A percentile compares a stretch with the other conserved stretches of the same genome.
Evolutionary conservation across 2,888 invertebrate species (phyloP).

Genomic region (Nemoura dubitans): DNA sequence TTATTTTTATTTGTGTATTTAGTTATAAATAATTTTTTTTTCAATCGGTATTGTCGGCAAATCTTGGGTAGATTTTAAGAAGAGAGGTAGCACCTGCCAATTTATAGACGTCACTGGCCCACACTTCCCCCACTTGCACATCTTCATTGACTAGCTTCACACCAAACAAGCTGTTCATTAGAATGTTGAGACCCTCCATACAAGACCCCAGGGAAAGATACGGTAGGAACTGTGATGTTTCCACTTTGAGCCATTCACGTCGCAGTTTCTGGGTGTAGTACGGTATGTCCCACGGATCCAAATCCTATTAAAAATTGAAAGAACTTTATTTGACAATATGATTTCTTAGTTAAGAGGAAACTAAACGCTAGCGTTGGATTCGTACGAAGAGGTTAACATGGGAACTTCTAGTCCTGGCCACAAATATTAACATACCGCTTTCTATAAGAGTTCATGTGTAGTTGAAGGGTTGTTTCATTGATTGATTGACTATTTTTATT

Average conservation of each 20-base stretch:
- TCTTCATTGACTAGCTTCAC: conserved; percentile 79
- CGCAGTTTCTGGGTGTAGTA: conserved; percentile 83
- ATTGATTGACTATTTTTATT: too few species aligned
- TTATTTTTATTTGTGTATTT: conserved; percentile 1
- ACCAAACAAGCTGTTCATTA: conserved; percentile 86
- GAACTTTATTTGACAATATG: not conserved
- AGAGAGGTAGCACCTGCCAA: conserved; percentile 65
- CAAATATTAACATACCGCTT: too few species aligned
- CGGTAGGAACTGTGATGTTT: conserved; percentile 78
- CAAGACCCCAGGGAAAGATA: conserved; percentile 93
- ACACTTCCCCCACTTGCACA: conserved; percentile 81
- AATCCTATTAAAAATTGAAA: conserved; percentile 56
- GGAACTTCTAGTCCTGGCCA: too few species aligned
- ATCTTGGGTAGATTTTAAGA: not conserved
- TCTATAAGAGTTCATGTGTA: too few species aligned
- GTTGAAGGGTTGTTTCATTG: too few species aligned
- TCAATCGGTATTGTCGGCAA: not conserved
- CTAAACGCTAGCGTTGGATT: too few species aligned
- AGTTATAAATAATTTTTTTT: not conserved
- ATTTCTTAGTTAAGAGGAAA: too few species aligned
- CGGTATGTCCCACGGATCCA: conserved; percentile 84
- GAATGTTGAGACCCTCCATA: conserved; percentile 94
- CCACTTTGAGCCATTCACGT: conserved; percentile 73
- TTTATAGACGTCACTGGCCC: conserved; percentile 91
- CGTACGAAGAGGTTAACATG: too few species aligned